Conservation (phyloP, 2,888 invertebrate species). For the Belgica antarctica region DNA sequence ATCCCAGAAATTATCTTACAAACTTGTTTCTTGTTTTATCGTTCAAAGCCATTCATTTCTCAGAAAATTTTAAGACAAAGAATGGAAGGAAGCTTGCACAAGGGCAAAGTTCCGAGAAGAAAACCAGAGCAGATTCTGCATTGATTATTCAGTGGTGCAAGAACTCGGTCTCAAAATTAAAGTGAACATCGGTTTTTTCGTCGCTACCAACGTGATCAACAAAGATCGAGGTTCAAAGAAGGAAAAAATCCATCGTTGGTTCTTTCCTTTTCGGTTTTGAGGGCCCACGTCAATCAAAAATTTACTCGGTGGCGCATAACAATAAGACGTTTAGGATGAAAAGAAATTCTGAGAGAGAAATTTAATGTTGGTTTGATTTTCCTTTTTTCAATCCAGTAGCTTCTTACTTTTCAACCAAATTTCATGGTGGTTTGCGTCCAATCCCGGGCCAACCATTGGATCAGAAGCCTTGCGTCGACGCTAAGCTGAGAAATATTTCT, state of each 20-base stretch:
- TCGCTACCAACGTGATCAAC: background rate
- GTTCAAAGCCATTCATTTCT: background rate
- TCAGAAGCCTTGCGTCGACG: background rate
- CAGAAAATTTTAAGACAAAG: background rate
- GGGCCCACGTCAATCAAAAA: constrained; percentile 41
- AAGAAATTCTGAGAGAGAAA: constrained; percentile 21
- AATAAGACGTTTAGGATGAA: constrained; percentile 23
- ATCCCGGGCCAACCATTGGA: background rate
- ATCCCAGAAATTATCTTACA: too few species aligned
- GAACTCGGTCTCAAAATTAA: constrained; percentile 12
- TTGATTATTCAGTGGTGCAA: constrained; percentile 23
- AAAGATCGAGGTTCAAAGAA: background rate
- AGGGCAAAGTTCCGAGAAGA: background rate
- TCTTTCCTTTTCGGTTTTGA: constrained; percentile 16
- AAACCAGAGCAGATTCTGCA: constrained; percentile 24
- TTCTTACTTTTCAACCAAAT: constrained; percentile 40
- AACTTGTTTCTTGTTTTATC: background rate
- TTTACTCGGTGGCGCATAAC: constrained; percentile 43
- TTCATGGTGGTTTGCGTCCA: constrained; percentile 41
- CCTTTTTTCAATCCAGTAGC: constrained; percentile 38
- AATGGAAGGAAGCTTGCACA: background rate
- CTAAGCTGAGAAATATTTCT: background rate
- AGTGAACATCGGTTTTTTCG: constrained; percentile 27
- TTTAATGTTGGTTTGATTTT: constrained; percentile 22
- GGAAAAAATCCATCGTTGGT: background rate